Percentiles rank a stretch among this genome's conserved stretches.
Conservation (phyloP, 2,113 vertebrate species). For the Diphyllodes magnificus region DNA sequence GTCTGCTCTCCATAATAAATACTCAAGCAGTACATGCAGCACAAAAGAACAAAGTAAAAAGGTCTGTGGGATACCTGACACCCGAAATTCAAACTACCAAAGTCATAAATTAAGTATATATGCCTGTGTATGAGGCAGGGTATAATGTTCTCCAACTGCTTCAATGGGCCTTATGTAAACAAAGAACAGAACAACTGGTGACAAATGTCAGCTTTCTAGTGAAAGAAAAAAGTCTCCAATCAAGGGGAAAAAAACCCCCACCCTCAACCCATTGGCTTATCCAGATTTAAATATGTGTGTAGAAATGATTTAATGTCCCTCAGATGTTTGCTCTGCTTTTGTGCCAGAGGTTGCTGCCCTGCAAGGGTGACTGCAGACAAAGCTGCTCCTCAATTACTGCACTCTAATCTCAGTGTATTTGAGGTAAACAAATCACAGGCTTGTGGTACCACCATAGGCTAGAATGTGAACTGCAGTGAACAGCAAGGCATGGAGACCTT, state of each 20-base stretch:
- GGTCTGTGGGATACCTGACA: neutral
- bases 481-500: neutral
- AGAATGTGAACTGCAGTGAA: neutral
- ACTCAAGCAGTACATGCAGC: neutral
- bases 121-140: neutral
- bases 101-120: slow-evolving; percentile 48
- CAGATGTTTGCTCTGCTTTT: neutral
- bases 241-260: neutral
- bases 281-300: neutral
- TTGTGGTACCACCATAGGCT: neutral
- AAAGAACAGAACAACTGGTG: slow-evolving; percentile 4
- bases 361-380: neutral
- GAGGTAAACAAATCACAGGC: neutral
- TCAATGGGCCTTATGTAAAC: slow-evolving; percentile 15
- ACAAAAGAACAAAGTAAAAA: slow-evolving; percentile 22
- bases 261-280: neutral
- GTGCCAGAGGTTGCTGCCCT: neutral
- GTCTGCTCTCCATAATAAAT: neutral
- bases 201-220: neutral
- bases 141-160: slow-evolving; percentile 1
- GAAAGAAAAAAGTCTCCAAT: neutral
- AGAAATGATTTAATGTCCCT: neutral
- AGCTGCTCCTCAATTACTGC: neutral
- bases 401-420: neutral
- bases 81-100: slow-evolving; percentile 3